Conservation (phyloP, 2,113 vertebrate species). For the Synchiropus splendidus region DNA sequence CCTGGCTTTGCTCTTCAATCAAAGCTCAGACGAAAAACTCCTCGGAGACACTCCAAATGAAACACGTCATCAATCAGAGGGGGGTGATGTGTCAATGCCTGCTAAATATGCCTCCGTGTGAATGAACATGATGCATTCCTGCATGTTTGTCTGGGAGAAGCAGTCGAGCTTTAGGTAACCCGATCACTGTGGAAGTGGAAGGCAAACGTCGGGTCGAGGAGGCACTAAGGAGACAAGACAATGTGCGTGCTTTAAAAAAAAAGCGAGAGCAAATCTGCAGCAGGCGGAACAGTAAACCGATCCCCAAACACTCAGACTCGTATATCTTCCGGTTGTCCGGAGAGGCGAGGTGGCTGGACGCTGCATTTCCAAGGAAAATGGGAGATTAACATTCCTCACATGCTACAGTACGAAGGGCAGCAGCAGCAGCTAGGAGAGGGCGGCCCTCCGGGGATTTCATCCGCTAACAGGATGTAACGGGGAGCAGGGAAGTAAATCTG, state of each 20-base stretch:
- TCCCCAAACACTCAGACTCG: conserved; percentile 33
- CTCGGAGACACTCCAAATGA: conserved; percentile 22
- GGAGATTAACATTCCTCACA: conserved; percentile 56
- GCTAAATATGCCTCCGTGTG: conserved; percentile 14
- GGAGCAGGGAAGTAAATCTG: conserved; percentile 7
- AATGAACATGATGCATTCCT: conserved; percentile 18
- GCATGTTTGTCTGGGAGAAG: conserved; percentile 21
- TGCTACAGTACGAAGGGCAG: conserved; percentile 30
- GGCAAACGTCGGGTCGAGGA: conserved; percentile 1
- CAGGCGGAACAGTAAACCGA: conserved; percentile 25
- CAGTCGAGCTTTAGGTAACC: conserved; percentile 22
- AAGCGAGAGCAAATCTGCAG: background rate
- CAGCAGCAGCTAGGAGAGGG: conserved; percentile 18
- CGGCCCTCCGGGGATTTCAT: conserved; percentile 9
- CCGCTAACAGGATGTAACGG: conserved; percentile 31
- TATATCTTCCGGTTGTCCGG: conserved; percentile 26
- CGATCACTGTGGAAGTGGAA: conserved; percentile 22
- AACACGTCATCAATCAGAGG: conserved; percentile 29
- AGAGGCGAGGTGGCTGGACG: conserved; percentile 34
- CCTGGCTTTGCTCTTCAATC: conserved; percentile 4
- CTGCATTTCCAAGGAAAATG: conserved; percentile 34
- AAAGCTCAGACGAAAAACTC: conserved; percentile 16
- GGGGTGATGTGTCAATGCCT: conserved; percentile 19
- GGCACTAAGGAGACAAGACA: conserved; percentile 18
- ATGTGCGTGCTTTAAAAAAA: background rate